Evolutionary conservation across 2,113 vertebrate genomes (phyloP).

Genomic region (Sterna hirundo): DNA sequence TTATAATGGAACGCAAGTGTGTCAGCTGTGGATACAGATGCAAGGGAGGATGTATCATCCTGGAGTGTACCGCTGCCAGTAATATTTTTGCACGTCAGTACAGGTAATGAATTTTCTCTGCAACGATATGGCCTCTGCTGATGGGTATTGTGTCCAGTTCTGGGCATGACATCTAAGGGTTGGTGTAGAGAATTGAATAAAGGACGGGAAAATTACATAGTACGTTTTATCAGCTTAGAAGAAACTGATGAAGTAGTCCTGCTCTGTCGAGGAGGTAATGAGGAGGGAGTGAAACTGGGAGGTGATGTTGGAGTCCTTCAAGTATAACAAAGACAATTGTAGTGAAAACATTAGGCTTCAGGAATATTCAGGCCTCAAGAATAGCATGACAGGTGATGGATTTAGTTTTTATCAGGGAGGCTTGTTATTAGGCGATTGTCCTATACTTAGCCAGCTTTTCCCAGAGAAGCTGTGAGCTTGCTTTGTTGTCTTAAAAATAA

Average conservation of each 20-base stretch:
- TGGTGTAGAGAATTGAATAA: background rate
- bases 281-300: background rate
- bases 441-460: background rate
- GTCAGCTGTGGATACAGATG: background rate
- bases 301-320: background rate
- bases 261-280: background rate
- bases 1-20: background rate
- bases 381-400: background rate
- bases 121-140: background rate
- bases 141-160: background rate
- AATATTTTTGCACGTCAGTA: background rate
- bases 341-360: background rate
- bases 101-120: background rate
- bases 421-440: background rate
- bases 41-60: background rate
- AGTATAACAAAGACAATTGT: background rate
- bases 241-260: background rate
- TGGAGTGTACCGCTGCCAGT: background rate
- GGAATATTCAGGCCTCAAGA: background rate
- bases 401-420: background rate
- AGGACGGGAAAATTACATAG: background rate
- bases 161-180: background rate
- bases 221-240: background rate
- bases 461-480: background rate
- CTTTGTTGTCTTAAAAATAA: background rate